Evolutionary conservation across 2,797 vertebrate genomes (phyloP).

Genomic region (Monodelphis domestica): DNA sequence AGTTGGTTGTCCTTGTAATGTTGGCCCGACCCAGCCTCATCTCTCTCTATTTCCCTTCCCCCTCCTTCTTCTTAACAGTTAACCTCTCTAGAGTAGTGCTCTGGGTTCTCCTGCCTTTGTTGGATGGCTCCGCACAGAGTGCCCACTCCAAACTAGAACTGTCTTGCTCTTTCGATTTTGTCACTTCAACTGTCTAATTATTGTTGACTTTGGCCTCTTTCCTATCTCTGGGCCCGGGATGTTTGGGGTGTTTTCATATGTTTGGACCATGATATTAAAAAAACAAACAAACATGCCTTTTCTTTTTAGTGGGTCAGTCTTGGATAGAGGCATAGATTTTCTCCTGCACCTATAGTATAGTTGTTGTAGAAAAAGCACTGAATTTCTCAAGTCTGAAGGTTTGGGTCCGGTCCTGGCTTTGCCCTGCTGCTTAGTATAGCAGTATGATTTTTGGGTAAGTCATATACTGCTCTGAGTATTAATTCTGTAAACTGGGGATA

Average conservation of each 20-base stretch:
- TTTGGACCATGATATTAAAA: background rate
- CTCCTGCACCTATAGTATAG: background rate
- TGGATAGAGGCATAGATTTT: background rate
- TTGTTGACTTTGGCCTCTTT: background rate
- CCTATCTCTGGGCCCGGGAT: background rate
- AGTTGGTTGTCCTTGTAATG: constrained; percentile 70
- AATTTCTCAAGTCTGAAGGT: background rate
- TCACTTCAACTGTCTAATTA: background rate
- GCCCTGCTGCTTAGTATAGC: background rate
- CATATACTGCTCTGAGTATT: background rate
- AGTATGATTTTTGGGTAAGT: background rate
- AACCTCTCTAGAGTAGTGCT: background rate
- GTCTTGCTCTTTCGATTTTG: background rate
- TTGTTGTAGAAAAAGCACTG: background rate
- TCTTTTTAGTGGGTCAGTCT: background rate
- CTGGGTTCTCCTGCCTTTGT: constrained; percentile 12
- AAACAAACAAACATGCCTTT: background rate
- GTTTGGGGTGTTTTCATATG: background rate
- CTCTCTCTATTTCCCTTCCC: constrained; percentile 3
- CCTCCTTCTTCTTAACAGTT: constrained; percentile 40
- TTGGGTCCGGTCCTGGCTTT: background rate
- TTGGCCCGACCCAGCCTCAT: constrained; percentile 50
- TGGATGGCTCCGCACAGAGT: background rate
- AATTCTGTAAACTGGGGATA: background rate
- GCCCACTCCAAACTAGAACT: background rate